phyloP scores from a whole-genome alignment of 1,140 invertebrate genomes.

The Berghia stephanieae region DNA sequence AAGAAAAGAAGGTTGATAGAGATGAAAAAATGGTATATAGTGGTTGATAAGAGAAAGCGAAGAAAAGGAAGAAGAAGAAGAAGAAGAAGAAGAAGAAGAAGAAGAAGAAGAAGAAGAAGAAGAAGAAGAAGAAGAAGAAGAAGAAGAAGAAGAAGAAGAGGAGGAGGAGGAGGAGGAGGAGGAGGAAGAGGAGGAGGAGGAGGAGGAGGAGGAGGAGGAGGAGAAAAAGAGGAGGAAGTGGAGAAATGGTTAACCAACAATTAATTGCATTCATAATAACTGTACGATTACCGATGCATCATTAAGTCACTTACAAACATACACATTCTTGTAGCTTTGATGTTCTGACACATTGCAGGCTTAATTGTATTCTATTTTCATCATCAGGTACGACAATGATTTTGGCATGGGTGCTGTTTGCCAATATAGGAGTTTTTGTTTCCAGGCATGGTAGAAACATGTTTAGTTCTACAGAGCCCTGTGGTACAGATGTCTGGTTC shows the following conservation, averaged over 20 bases:
- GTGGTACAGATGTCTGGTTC: constrained; percentile 8
- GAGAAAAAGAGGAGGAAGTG: background rate
- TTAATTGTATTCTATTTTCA: no score
- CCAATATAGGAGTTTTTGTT: background rate
- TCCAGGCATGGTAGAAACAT: constrained; percentile 5
- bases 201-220: no score
- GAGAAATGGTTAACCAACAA: no score
- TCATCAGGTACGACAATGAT: constrained; percentile 17
- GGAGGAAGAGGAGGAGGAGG: no score
- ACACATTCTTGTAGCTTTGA: no score
- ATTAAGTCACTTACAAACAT: no score
- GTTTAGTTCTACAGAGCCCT: constrained; percentile 7
- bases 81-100: background rate
- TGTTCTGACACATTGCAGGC: no score
- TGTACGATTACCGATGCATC: no score
- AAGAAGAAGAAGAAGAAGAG: background rate
- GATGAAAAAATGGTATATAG: no score
- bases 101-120: background rate
- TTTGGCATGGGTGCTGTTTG: constrained; percentile 24
- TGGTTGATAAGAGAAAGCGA: no score
- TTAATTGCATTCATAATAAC: no score
- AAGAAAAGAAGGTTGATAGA: no score
- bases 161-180: background rate
- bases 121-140: background rate
- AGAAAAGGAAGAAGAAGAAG: background rate